phyloP scores from a whole-genome alignment of 2,113 vertebrate genomes.

The Hydropotes inermis region DNA sequence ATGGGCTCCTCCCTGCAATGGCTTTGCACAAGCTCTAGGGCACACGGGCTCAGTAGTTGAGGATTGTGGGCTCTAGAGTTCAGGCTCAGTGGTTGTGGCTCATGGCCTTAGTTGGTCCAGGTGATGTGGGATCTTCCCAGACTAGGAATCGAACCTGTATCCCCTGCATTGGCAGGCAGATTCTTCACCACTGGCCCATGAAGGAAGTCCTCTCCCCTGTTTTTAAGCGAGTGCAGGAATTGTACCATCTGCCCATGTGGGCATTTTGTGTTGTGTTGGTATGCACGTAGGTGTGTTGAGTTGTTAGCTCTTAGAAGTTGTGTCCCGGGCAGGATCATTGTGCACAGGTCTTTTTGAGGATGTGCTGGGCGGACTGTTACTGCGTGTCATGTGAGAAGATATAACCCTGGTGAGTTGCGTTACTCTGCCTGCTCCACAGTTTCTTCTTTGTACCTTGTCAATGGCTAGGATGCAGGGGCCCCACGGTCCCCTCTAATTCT shows the following conservation, averaged over 20 bases:
- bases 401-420: background rate
- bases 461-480: background rate
- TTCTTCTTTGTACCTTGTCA: background rate
- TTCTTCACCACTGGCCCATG: background rate
- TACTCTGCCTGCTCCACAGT: background rate
- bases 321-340: background rate
- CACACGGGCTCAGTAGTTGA: background rate
- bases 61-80: fast-evolving
- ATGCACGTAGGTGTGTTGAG: background rate
- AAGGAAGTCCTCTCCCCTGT: background rate
- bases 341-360: background rate
- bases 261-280: background rate
- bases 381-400: background rate
- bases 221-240: background rate
- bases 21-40: background rate
- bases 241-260: background rate
- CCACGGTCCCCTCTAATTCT: background rate
- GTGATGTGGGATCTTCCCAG: background rate
- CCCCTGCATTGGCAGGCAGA: background rate
- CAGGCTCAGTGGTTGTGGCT: background rate
- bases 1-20: background rate
- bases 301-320: background rate
- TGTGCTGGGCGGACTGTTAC: no score
- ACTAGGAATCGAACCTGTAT: background rate
- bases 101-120: background rate